Evolutionary conservation across 2,888 invertebrate genomes (phyloP).

Genomic region (Allacma fusca): DNA sequence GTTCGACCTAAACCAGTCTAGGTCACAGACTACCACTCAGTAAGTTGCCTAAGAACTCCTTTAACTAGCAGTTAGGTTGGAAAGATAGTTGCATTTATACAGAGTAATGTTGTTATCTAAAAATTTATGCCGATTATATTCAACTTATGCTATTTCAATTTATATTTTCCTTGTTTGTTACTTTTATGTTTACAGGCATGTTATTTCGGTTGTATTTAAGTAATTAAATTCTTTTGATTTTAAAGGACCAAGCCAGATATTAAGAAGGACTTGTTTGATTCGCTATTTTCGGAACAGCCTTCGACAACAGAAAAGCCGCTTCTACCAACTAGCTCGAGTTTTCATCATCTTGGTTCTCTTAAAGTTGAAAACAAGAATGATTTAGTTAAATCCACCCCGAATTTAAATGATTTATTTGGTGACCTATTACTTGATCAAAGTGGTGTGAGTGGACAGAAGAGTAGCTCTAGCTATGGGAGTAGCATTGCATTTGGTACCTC

Average conservation of each 20-base stretch:
- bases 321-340: constrained; percentile 41
- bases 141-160: too few relatives aligned
- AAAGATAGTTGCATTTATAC: too few relatives aligned
- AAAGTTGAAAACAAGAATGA: constrained; percentile 32
- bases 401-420: constrained; percentile 44
- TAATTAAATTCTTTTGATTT: neutral
- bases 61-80: too few relatives aligned
- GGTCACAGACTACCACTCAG: constrained; percentile 9
- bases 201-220: too few relatives aligned
- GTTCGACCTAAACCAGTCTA: constrained; percentile 46
- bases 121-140: too few relatives aligned
- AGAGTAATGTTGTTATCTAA: too few relatives aligned
- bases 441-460: neutral
- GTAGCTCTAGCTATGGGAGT: neutral
- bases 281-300: constrained; percentile 28
- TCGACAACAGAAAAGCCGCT: constrained; percentile 34
- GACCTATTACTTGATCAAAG: constrained; percentile 26
- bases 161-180: too few relatives aligned
- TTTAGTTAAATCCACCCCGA: constrained; percentile 40
- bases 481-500: neutral
- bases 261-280: constrained; percentile 37
- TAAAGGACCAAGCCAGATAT: constrained; percentile 12
- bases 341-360: constrained; percentile 36
- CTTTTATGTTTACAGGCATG: too few relatives aligned
- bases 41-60: constrained; percentile 25